Base-by-base conservation (phyloP, 2,797 vertebrate species). In the Thripadectes ignobilis region DNA sequence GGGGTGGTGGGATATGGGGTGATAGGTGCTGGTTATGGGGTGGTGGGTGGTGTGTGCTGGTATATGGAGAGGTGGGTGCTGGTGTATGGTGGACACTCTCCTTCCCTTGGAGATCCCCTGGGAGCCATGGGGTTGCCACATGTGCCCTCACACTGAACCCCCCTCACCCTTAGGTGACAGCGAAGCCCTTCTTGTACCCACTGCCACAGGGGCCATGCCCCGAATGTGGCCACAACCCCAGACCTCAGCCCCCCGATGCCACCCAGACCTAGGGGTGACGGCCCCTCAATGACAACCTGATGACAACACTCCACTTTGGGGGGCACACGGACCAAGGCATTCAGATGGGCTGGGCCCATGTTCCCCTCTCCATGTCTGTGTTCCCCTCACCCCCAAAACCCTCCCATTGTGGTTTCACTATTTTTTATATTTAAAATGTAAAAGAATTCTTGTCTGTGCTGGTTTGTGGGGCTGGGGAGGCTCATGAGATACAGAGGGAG, bases 141-240 rank as follows among this genome's bases (percentile, higher is more conserved):
- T 4, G 10, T 7, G 15, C 29, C 57, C 43, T 38, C 12, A 15
- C 26, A 5, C 27, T 24, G 65, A 43, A 26, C 7, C 22, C 7
- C 4, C 6, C 30, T 30, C 30, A 1, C 41, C 45, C 34, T 24
- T 55, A 97, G 96, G 89, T 94, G 61, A 43, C 69, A 3, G 75
- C 34, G 0, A 97, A 97, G 69, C 92, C 93, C 3, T 89, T 78
- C 55, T 46, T 83, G 12, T 97, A 95, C 58, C 94, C 95, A 2
- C 20, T 21, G 18, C 93, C 83, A 8, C 39, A 10, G 32, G 66
- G 74, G 22, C 91, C 74, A 2, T 95, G 94, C 7, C 96, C 96
- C 0, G 58, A 89, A 8, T 96, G 96, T 2, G 82, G 85, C 57
- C 79, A 43, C 17, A 4, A 45, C 14, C 62, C 88, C 15, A 14